Evolutionary conservation across 92 coral and sea anemone species (phyloP), one percentile per base, ranked within the genome.

Genomic region (Porites rus): DNA sequence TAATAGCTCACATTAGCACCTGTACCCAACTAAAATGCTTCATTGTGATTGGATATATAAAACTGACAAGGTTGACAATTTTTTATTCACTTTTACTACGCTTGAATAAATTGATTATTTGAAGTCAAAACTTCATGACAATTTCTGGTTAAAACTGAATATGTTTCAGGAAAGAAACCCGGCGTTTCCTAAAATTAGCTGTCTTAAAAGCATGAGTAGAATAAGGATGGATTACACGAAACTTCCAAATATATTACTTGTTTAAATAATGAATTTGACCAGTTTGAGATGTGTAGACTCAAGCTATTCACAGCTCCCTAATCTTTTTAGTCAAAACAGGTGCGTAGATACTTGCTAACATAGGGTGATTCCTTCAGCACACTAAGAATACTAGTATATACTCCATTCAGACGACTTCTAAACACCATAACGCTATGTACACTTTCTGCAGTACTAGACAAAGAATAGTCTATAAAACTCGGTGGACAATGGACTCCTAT

Each of bases 1-100:
- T 61, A 82, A 61, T 71, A 56, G 59, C 79, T 9, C 68, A 10
- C 10, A 10, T 6, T 22, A 64, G 20, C 87, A 74, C 87, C 87
- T 83, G 87, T 66, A 21, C 61, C 1, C n/a, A 62, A 74, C 12
- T 38, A 75, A 9, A 74, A 83, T 64, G 51, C 64, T 5, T 8
- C 16, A 10, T 12, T 83, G 46, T 73, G 87, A 64, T 74, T 83
- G 87, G 79, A 11, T 60, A 24, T 43, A 38, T 17, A 59, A 62
- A 70, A 60, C 59, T 12, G 31, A 13, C 63, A 25, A 74, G 63
- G 52, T 62, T 20, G 38, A 51, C 17, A 16, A 20, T 62, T 43
- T 82, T 52, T 46, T 38, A 52, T 21, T 52, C 52, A 7, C 38
- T 50, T 11, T 65, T 51, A 69, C 56, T 69, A 25, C 54, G 75